Percentiles rank a stretch among this genome's conserved stretches.
Evolutionary conservation across 2,113 vertebrate genomes (phyloP).

Genomic region (Stigmatopora nigra): DNA sequence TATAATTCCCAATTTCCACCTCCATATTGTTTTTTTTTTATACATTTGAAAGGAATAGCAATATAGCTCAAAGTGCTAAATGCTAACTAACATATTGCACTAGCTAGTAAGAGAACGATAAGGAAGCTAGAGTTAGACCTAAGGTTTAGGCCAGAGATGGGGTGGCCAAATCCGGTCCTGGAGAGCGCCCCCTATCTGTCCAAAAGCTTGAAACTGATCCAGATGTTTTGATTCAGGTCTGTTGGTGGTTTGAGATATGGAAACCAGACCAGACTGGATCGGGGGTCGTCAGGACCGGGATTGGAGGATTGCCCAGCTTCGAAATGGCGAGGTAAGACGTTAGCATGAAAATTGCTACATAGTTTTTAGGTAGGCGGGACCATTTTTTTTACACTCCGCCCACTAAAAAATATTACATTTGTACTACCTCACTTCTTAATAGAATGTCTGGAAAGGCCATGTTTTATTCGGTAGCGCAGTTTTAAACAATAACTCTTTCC

Average conservation of each 20-base stretch:
- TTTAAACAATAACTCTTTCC: no score
- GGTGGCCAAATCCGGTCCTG: no score
- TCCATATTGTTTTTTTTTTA: no score
- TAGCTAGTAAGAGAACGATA: background rate
- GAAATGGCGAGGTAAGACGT: background rate
- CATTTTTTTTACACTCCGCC: background rate
- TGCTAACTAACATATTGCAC: slow-evolving; percentile 12
- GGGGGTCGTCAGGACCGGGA: no score
- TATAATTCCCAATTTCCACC: no score
- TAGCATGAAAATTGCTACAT: background rate
- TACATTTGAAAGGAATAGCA: background rate
- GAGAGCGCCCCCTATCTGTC: no score
- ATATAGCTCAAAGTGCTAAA: slow-evolving; percentile 4
- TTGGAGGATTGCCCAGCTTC: background rate
- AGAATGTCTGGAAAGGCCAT: background rate
- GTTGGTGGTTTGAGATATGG: no score
- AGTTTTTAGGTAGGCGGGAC: background rate
- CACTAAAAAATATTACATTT: background rate
- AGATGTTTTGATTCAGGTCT: no score
- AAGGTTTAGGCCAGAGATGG: background rate
- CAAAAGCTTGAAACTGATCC: no score
- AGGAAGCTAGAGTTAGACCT: background rate
- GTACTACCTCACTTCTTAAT: background rate
- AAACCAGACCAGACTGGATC: no score
- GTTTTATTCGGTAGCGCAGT: no score